Evolutionary conservation across 2,888 invertebrate species (phyloP).

Genomic region (Harpagoxenus sublaevis): DNA sequence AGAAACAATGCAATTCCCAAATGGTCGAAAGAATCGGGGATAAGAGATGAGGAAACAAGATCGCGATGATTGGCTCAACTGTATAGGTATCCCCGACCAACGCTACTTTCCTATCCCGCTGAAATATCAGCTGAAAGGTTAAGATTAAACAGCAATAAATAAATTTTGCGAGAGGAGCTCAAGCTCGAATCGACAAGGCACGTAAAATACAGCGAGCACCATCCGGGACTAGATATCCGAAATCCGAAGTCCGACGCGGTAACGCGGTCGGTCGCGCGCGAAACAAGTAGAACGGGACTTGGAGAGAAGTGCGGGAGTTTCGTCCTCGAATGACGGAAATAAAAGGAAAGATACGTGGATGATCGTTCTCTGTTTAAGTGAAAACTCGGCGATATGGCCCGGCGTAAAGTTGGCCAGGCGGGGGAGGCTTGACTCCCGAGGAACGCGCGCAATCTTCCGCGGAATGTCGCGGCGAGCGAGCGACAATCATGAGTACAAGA

Average conservation of each 20-base stretch:
- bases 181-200: not conserved
- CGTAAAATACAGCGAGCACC: constrained; percentile 52
- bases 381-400: constrained; percentile 59
- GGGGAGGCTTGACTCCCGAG: constrained; percentile 26
- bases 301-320: constrained; percentile 24
- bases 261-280: not conserved
- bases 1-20: constrained; percentile 43
- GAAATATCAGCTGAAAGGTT: not conserved
- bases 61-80: constrained; percentile 19
- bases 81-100: not conserved
- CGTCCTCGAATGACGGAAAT: constrained; percentile 46
- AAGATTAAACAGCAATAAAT: constrained; percentile 42
- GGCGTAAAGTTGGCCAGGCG: constrained; percentile 33
- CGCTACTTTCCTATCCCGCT: not conserved
- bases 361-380: constrained; percentile 61
- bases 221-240: constrained; percentile 38
- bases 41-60: constrained; percentile 44
- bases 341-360: constrained; percentile 45
- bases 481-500: not conserved
- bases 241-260: constrained; percentile 56
- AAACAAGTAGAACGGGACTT: not conserved
- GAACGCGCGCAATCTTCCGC: constrained; percentile 59
- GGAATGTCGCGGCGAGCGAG: constrained; percentile 54
- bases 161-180: constrained; percentile 5
- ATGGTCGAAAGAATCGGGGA: constrained; percentile 5